These are phyloP conservation scores for Calameuta filiformis DNA, from an alignment of 2,888 invertebrate genomes.

Conservation along the genomic window DNA sequence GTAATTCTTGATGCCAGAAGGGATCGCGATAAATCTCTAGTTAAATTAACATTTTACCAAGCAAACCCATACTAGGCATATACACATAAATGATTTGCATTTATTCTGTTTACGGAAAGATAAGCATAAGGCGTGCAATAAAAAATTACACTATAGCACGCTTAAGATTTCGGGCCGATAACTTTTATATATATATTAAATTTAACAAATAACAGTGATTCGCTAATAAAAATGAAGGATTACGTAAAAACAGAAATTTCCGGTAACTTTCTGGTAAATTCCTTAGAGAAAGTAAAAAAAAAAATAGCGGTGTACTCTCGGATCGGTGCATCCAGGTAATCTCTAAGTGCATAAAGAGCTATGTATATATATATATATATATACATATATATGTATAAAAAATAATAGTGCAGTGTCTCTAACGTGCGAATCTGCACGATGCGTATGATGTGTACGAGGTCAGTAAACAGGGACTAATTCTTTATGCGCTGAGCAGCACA, in stretches of 20 bases:
- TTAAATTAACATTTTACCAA: background rate
- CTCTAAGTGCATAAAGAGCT: background rate
- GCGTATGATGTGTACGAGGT: slow-evolving; percentile 52
- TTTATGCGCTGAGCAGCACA: slow-evolving; percentile 59
- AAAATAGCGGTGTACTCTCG: background rate
- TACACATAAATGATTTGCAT: background rate
- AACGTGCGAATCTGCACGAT: background rate
- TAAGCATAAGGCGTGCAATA: background rate
- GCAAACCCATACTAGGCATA: background rate
- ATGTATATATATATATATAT: background rate
- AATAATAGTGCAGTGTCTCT: background rate
- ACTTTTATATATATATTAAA: background rate
- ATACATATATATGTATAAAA: no score
- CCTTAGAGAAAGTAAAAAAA: background rate
- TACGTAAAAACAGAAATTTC: background rate
- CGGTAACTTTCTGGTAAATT: background rate
- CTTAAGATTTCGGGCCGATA: background rate
- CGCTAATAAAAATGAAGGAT: background rate
- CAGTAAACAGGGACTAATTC: slow-evolving; percentile 52
- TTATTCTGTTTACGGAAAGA: background rate
- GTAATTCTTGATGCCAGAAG: background rate
- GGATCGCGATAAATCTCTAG: background rate
- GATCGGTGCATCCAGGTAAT: background rate
- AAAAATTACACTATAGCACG: background rate
- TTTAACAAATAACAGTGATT: background rate